Evolutionary conservation across 2,888 invertebrate species (phyloP).

Genomic region (Camponotus fellah): DNA sequence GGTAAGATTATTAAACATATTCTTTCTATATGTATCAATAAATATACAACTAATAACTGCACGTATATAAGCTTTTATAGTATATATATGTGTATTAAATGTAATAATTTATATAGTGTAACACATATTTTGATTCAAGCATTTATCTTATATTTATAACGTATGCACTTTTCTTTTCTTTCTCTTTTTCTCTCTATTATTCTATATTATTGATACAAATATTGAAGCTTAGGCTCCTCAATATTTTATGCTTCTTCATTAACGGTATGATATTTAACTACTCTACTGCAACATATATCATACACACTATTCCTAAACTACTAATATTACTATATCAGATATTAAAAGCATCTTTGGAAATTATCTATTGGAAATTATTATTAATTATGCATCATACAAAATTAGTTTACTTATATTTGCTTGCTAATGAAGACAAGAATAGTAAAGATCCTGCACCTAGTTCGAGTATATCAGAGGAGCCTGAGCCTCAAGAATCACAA

Average conservation of each 20-base stretch:
- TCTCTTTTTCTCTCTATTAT: not conserved
- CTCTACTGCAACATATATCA: not conserved
- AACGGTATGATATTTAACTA: constrained; percentile 43
- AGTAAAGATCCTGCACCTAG: constrained; percentile 73
- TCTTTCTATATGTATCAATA: not conserved
- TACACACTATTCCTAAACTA: constrained; percentile 39
- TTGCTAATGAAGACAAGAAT: constrained; percentile 81
- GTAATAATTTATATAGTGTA: constrained; percentile 21
- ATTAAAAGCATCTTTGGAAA: constrained; percentile 54
- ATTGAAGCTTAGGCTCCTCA: constrained; percentile 66
- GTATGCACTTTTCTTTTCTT: not conserved
- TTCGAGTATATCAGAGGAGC: constrained; percentile 71
- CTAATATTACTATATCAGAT: constrained; percentile 37
- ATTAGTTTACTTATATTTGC: constrained; percentile 77
- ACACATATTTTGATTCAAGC: constrained; percentile 10
- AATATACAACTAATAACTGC: constrained; percentile 25
- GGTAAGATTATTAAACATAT: constrained; percentile 87
- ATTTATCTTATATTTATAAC: not conserved
- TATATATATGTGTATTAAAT: constrained; percentile 30
- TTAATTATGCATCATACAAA: constrained; percentile 57
- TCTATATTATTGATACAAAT: constrained; percentile 36
- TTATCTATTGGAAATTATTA: constrained; percentile 56
- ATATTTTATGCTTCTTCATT: constrained; percentile 59
- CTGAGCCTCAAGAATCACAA: constrained; percentile 72
- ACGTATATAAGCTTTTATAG: constrained; percentile 57